phyloP scores from a whole-genome alignment of 1,140 invertebrate genomes.

The Tetranychus urticae region DNA sequence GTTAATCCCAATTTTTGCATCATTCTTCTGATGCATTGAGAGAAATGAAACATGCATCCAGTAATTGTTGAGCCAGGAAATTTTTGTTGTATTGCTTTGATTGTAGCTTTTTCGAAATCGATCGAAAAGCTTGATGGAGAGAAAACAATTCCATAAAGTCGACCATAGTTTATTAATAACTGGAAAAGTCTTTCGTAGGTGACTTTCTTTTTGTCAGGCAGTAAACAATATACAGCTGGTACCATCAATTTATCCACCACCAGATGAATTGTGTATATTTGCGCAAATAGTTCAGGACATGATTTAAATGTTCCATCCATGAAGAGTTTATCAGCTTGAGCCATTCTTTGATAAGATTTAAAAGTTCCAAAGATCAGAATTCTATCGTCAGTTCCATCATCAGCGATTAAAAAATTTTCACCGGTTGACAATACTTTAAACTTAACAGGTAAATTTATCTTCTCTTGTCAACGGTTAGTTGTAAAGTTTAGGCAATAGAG shows the following conservation, averaged over 20 bases:
- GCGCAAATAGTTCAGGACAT: background rate
- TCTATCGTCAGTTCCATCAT: background rate
- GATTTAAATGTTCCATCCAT: conserved; percentile 1
- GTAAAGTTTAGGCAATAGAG: too few relatives aligned
- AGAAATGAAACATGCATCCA: background rate
- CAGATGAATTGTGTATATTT: background rate
- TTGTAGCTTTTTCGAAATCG: background rate
- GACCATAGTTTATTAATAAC: background rate
- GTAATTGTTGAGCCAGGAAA: background rate
- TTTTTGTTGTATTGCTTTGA: background rate
- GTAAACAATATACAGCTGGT: background rate
- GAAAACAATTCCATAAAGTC: background rate
- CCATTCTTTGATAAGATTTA: background rate
- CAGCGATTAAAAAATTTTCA: background rate
- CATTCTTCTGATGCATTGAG: background rate
- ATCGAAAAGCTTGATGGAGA: background rate
- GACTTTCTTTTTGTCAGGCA: background rate
- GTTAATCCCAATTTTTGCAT: background rate
- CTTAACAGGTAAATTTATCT: background rate
- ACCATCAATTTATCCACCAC: background rate
- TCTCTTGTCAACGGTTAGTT: too few relatives aligned
- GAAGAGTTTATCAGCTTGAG: background rate
- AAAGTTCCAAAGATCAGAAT: background rate
- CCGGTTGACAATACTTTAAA: background rate
- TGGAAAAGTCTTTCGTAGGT: background rate